Conservation (phyloP, 1,140 invertebrate species). For the Colletes latitarsis region DNA sequence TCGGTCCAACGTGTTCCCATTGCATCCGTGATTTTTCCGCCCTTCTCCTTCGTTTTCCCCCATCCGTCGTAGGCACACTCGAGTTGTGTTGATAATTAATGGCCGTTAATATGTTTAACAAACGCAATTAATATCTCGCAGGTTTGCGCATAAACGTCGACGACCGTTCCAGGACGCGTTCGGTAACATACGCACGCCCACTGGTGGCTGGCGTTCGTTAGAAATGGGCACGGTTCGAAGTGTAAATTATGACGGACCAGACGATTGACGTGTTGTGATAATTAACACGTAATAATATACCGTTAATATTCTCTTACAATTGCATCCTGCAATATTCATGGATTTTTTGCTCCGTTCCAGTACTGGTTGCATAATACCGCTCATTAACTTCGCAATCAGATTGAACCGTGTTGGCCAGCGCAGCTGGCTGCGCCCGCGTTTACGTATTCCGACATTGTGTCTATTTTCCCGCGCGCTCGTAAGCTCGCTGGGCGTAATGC, state of each 20-base stretch:
- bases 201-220: not conserved
- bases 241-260: slow-evolving; percentile 12
- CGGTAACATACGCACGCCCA: not conserved
- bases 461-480: slow-evolving; percentile 25
- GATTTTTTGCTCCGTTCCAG: slow-evolving; percentile 55
- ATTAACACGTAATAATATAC: slow-evolving; percentile 58
- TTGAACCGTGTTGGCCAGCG: slow-evolving; percentile 49
- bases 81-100: slow-evolving; percentile 14
- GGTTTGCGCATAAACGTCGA: slow-evolving; percentile 5
- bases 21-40: slow-evolving; percentile 29
- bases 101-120: slow-evolving; percentile 39
- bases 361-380: slow-evolving; percentile 62
- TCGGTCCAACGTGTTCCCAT: not conserved
- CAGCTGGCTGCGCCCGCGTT: slow-evolving; percentile 12
- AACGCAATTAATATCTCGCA: slow-evolving; percentile 33
- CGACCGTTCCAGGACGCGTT: not conserved
- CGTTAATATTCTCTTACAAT: slow-evolving; percentile 60
- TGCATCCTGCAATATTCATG: slow-evolving; percentile 53
- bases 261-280: slow-evolving; percentile 47
- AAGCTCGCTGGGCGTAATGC: slow-evolving; percentile 4
- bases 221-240: slow-evolving; percentile 3
- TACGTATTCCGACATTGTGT: slow-evolving; percentile 32
- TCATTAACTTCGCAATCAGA: slow-evolving; percentile 59
- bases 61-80: not conserved
- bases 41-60: not conserved